Base-by-base conservation (phyloP, 2,113 vertebrate species). In the Falco punctatus region DNA sequence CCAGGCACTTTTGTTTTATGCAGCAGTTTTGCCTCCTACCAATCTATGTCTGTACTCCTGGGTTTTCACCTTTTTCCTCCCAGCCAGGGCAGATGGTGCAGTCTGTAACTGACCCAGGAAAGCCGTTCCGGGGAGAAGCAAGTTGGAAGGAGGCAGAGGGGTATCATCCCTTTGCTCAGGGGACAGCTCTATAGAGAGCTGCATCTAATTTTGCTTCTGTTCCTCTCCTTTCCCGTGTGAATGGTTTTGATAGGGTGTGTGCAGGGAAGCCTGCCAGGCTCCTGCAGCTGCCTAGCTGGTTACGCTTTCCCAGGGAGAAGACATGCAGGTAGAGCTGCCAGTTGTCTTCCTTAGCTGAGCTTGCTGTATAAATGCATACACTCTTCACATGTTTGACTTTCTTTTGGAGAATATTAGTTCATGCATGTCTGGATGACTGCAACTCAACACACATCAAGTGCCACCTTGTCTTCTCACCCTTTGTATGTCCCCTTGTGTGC, bases 401-500 rank as follows among this genome's bases (percentile, higher is more conserved):
- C 46, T 88, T 90, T 83, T 30, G 32, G 17, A 61, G 46, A 83
- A 17, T 46, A 38, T 35, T 48, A 38, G 16, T 55, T 84, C n/a
- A 30, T 51, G 33, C 18, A 32, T 84, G 28, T 52, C 48, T 71
- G 77, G 11, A 40, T 73, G 32, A 71, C 30, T 70, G 32, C 30
- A 65, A 17, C n/a, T 15, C 27, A 70, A 30, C 16, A 32, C n/a
- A 21, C 26, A 22, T 15, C 22, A 54, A 42, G 51, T 32, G 23
- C 15, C 52, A 52, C 20, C 35, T 70, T 74, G 35, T 35, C 30
- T 61, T 64, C 42, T 33, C 11, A 78, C 27, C 23, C 44, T 86
- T 51, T 66, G 11, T 13, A 40, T 27, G 13, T 11, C 23, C 3
- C 7, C 3, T 1, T 0, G 11, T 48, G 21, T 54, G 12, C 19